phyloP scores from a whole-genome alignment of 2,797 vertebrate genomes.

The Lepus townsendii region DNA sequence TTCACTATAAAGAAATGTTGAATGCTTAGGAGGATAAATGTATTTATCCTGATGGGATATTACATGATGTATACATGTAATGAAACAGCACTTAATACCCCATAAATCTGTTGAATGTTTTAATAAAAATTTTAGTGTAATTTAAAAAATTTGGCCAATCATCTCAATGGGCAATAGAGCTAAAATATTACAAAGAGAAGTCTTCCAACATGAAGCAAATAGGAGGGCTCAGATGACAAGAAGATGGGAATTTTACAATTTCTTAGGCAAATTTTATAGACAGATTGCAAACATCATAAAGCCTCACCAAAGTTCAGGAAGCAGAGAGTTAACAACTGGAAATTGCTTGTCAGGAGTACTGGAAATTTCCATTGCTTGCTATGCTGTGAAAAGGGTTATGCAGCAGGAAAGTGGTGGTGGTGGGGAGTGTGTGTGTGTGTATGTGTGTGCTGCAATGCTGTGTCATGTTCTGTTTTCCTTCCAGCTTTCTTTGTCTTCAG shows the following conservation, averaged over 20 bases:
- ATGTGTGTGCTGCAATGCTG: conserved; percentile 70
- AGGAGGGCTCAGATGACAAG: neutral
- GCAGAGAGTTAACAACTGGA: conserved; percentile 70
- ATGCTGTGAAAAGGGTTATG: conserved; percentile 78
- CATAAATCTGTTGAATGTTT: neutral
- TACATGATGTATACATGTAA: too few species aligned
- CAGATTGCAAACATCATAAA: conserved; percentile 78
- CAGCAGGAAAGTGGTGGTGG: conserved; percentile 51
- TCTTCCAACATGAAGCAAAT: conserved; percentile 36
- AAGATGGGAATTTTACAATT: conserved; percentile 74
- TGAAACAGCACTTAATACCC: too few species aligned
- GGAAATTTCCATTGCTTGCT: conserved; percentile 88
- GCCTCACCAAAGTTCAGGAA: conserved; percentile 78
- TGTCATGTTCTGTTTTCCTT: conserved; percentile 76
- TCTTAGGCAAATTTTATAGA: conserved; percentile 77
- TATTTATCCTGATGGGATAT: too few species aligned
- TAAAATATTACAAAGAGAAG: conserved; percentile 31
- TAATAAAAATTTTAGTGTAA: neutral
- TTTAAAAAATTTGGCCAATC: conserved; percentile 28
- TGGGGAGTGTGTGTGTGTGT: conserved; percentile 10
- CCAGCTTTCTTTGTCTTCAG: conserved; percentile 66
- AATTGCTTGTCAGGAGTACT: conserved; percentile 82
- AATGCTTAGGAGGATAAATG: too few species aligned
- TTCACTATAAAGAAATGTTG: too few species aligned
- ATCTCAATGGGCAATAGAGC: neutral